Percentiles rank a stretch among this genome's conserved stretches.
Conservation (phyloP, 2,113 vertebrate genomes). For the Bothrops jararaca region DNA sequence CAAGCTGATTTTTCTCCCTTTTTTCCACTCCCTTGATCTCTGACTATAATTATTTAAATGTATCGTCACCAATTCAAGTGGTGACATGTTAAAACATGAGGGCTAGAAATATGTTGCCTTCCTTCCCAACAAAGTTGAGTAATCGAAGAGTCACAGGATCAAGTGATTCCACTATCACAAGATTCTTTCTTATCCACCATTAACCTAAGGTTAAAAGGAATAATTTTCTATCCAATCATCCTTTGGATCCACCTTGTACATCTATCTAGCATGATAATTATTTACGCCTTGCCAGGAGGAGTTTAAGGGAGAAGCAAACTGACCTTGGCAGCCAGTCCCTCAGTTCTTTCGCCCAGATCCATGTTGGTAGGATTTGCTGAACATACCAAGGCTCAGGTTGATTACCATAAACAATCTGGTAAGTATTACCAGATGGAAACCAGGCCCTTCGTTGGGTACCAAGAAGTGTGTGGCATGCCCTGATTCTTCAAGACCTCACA, state of each 20-base stretch:
- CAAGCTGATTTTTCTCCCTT: not conserved
- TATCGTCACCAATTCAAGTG: not conserved
- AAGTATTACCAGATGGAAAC: constrained; percentile 8
- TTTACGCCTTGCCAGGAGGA: not conserved
- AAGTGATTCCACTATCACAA: not conserved
- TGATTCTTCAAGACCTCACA: not conserved
- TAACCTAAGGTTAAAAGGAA: not conserved
- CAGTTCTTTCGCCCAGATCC: not conserved
- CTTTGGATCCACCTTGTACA: not conserved
- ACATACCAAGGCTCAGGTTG: not conserved
- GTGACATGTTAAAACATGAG: not conserved
- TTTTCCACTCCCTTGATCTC: not conserved
- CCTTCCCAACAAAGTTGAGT: not conserved
- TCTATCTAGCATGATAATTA: not conserved
- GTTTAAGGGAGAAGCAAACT: not conserved
- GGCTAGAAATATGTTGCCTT: not conserved
- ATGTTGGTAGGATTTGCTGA: not conserved
- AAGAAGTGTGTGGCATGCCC: not conserved
- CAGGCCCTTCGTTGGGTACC: not conserved
- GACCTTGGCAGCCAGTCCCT: not conserved
- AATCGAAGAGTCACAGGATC: not conserved
- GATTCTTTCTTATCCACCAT: not conserved
- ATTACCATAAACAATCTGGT: constrained; percentile 16
- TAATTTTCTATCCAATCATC: not conserved
- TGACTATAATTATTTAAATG: not conserved